Evolutionary conservation across 2,888 invertebrate genomes (phyloP).

Genomic region (Pammene fasciana): DNA sequence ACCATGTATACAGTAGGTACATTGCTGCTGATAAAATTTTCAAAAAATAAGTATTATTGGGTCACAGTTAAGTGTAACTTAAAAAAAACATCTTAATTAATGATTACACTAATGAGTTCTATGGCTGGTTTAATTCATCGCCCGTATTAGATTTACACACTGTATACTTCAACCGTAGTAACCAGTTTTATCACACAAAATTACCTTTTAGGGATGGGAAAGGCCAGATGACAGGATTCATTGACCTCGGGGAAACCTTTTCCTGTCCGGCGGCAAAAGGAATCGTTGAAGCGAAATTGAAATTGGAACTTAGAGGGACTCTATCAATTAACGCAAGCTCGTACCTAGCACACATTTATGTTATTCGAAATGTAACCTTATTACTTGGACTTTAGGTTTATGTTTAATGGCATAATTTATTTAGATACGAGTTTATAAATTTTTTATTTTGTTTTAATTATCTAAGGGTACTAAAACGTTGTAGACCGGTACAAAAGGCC

Average conservation of each 20-base stretch:
- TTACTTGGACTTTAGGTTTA: neutral
- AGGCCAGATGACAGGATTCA: slow-evolving; percentile 12
- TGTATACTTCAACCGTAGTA: no score
- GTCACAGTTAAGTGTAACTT: no score
- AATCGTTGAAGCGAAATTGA: slow-evolving; percentile 30
- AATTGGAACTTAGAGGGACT: slow-evolving; percentile 25
- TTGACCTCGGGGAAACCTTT: slow-evolving; percentile 15
- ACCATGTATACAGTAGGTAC: no score
- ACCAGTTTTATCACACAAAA: no score
- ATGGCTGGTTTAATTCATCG: no score
- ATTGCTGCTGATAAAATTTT: no score
- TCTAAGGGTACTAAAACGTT: slow-evolving; percentile 5
- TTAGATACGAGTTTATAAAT: neutral
- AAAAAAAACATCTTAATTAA: no score
- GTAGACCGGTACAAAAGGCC: slow-evolving; percentile 5
- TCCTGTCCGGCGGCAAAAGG: slow-evolving; percentile 16
- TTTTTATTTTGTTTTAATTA: slow-evolving; percentile 14
- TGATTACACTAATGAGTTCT: no score
- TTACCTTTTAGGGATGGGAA: neutral
- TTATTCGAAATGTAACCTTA: slow-evolving; percentile 1
- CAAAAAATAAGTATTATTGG: no score
- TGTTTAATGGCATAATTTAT: neutral
- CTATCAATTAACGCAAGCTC: neutral
- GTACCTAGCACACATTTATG: neutral
- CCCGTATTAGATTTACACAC: no score